Evolutionary conservation across 2,888 invertebrate genomes (phyloP), one percentile per base, ranked within the genome.

Genomic region (Lochmaea crataegi): DNA sequence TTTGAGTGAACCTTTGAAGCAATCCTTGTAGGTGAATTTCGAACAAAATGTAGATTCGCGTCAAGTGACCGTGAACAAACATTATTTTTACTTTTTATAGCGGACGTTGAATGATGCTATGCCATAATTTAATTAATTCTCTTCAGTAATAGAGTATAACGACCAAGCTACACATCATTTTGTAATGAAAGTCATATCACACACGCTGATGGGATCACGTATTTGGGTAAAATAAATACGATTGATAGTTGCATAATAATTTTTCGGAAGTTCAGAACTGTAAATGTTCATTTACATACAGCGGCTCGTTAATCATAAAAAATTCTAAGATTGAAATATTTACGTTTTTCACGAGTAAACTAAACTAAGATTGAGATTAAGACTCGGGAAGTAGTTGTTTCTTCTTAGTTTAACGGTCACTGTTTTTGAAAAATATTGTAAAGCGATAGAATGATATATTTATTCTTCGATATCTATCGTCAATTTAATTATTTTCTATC

Each of bases 71-170:
- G 60, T 68, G 48, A 68, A 68, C 42, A 7, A 26, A 11, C 14
- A 45, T 58, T 60, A 16, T 66, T 60, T 57, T 57, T 48, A 57
- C 56, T 65, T 58, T 61, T 71, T 71, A 51, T 14, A 53, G 71
- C 71, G 66, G 66, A 66, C 65, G 61, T 53, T 16, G 6, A 38
- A 61, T 68, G 48, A 68, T 51, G 65, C 10, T 48, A 65, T 26
- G 16, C 16, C 65, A 61, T 68, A 68, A 61, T 68, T 61, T 38
- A 61, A 68, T 68, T 68, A 68, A 48, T 51, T 51, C 16, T 51
- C 32, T 38, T 51, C 26, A 32, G 51, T 56, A 57, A 67, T 67
- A 26, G 58, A 58, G 51, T 58, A n/a, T n/a, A 58, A 67, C 26
- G 58, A 57, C 56, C 57, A 48, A 10, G 41, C 42, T 56, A 18